A percentile compares a stretch with the other conserved stretches of the same genome.
Conservation (phyloP, 2,113 vertebrate species). For the Labeo rohita region DNA sequence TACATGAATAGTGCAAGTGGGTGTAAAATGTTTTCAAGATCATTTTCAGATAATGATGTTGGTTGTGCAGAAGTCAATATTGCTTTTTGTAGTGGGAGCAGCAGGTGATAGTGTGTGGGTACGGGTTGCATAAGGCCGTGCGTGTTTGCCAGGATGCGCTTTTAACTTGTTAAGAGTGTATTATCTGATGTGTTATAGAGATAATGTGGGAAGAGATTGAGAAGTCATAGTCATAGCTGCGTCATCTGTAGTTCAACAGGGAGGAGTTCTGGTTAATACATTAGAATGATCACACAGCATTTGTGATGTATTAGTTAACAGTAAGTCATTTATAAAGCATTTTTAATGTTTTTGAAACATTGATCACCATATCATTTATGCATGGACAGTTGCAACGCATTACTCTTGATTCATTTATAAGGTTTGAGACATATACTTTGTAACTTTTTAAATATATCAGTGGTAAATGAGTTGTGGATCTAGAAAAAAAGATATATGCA, state of each 20-base stretch:
- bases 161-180: slow-evolving; percentile 21
- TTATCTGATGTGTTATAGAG: not conserved
- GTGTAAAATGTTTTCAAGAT: slow-evolving; percentile 12
- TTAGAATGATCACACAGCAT: not conserved
- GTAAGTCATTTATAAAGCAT: not conserved
- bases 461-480: not conserved
- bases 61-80: slow-evolving; percentile 31
- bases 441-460: not conserved
- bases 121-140: not conserved
- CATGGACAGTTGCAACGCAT: not conserved
- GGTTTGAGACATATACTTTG: not conserved
- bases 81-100: slow-evolving; percentile 16
- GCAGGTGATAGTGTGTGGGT: slow-evolving; percentile 27
- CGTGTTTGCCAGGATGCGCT: not conserved
- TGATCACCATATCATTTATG: not conserved
- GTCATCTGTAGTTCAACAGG: not conserved
- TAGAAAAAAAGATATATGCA: too few species aligned
- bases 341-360: not conserved
- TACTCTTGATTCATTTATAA: not conserved
- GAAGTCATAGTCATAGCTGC: not conserved
- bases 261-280: not conserved
- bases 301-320: not conserved
- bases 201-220: not conserved
- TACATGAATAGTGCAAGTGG: slow-evolving; percentile 16
- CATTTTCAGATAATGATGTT: slow-evolving; percentile 31